Evolutionary conservation across 92 coral and sea anemone species (phyloP).

Genomic region (Metridium senile): DNA sequence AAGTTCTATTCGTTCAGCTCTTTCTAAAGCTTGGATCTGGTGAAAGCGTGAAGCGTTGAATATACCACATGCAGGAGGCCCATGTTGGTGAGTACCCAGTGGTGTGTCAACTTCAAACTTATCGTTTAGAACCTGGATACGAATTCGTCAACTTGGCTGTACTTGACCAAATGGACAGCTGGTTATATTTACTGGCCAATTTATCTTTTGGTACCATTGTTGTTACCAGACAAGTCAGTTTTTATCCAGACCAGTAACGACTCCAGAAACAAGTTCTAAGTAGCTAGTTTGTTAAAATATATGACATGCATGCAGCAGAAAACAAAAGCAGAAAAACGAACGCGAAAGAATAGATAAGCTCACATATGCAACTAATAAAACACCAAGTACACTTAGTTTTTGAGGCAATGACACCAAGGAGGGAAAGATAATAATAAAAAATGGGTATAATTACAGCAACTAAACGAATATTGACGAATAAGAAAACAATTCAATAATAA

Average conservation of each 20-base stretch:
- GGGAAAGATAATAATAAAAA: too few species aligned
- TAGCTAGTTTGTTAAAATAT: background rate
- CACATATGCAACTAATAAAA: background rate
- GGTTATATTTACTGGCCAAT: background rate
- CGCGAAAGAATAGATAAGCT: background rate
- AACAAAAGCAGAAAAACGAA: background rate
- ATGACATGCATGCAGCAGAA: background rate
- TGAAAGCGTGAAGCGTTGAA: background rate
- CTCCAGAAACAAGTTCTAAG: conserved; percentile 4
- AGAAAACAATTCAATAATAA: background rate
- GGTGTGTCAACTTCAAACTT: conserved; percentile 5
- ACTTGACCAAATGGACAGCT: background rate
- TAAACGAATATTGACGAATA: background rate
- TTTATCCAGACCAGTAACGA: conserved; percentile 4
- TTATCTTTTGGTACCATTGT: background rate
- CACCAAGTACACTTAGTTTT: too few species aligned
- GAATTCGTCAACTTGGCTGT: conserved; percentile 9
- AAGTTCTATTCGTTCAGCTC: too few species aligned
- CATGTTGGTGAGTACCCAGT: conserved; percentile 12
- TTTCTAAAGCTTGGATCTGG: too few species aligned
- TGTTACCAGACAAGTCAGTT: background rate
- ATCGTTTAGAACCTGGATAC: conserved; percentile 12
- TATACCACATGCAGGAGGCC: background rate
- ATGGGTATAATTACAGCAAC: background rate
- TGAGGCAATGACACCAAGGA: too few species aligned